These are phyloP conservation scores for Petrocephalus zakoni DNA, from an alignment of 2,113 vertebrate genomes.

Conservation along the genomic window DNA sequence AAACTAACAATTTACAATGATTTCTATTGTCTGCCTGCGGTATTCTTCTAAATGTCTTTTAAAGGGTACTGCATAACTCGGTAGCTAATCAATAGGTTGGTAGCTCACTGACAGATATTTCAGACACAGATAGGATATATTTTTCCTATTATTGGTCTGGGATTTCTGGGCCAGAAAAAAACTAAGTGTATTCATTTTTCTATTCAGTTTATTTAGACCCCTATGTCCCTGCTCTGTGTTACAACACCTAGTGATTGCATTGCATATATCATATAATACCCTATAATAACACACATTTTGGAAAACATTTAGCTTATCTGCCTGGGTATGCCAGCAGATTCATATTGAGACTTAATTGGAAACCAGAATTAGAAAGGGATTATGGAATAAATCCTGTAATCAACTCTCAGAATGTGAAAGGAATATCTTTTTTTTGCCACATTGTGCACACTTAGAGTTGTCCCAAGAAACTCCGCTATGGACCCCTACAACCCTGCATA, in stretches of 20 bases:
- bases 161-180: not conserved
- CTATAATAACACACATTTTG: not conserved
- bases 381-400: not conserved
- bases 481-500: not conserved
- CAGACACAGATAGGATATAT: not conserved
- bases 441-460: slow-evolving; percentile 24
- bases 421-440: slow-evolving; percentile 76
- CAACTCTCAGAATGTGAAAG: not conserved
- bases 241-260: not conserved
- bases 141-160: not conserved
- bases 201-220: not conserved
- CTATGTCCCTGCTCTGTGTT: not conserved
- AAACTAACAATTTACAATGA: slow-evolving; percentile 22
- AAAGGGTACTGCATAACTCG: not conserved
- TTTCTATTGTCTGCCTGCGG: not conserved
- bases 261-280: not conserved
- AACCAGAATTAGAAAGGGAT: not conserved
- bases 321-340: not conserved
- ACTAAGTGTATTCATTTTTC: not conserved
- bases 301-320: not conserved
- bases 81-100: not conserved
- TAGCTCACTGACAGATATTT: not conserved
- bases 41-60: not conserved
- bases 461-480: not conserved
- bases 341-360: not conserved